phyloP scores from a whole-genome alignment of 1,140 invertebrate species.

The Gryllus bimaculatus region DNA sequence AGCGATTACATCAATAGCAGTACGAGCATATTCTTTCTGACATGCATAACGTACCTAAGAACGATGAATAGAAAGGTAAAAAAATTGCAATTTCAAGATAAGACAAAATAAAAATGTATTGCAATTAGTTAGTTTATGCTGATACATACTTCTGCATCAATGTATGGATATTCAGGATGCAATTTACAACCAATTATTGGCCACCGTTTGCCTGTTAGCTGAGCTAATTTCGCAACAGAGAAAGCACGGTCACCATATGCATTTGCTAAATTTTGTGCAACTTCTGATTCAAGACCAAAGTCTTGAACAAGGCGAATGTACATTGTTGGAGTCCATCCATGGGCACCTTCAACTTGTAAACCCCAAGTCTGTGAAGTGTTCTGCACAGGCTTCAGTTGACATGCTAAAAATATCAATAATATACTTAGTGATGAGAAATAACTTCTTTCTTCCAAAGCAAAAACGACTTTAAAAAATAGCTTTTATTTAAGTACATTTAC shows the following conservation, averaged over 20 bases:
- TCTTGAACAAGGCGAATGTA: conserved; percentile 95
- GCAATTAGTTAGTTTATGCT: not conserved
- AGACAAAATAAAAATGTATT: not conserved
- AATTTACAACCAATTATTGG: conserved; percentile 91
- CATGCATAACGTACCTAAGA: conserved; percentile 67
- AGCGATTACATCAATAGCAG: conserved; percentile 93
- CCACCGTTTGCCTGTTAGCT: conserved; percentile 93
- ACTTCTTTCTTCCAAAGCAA: not conserved
- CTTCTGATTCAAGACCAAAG: conserved; percentile 80
- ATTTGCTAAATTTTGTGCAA: conserved; percentile 90
- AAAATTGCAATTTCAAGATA: conserved; percentile 3
- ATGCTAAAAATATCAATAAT: conserved; percentile 39
- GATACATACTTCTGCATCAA: conserved; percentile 85
- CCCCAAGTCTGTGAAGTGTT: conserved; percentile 73
- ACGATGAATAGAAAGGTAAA: not conserved
- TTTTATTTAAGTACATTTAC: conserved; percentile 33
- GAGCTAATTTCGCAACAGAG: conserved; percentile 91
- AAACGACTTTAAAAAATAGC: not conserved
- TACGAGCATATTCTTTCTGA: conserved; percentile 89
- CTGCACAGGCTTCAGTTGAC: conserved; percentile 55
- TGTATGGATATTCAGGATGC: conserved; percentile 97
- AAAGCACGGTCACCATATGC: conserved; percentile 98
- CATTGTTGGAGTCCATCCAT: conserved; percentile 94
- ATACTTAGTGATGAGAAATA: not conserved
- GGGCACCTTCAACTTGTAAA: conserved; percentile 86